Evolutionary conservation across 2,888 invertebrate genomes (phyloP), one percentile per base, ranked within the genome.

Genomic region (Orgyia antiqua): DNA sequence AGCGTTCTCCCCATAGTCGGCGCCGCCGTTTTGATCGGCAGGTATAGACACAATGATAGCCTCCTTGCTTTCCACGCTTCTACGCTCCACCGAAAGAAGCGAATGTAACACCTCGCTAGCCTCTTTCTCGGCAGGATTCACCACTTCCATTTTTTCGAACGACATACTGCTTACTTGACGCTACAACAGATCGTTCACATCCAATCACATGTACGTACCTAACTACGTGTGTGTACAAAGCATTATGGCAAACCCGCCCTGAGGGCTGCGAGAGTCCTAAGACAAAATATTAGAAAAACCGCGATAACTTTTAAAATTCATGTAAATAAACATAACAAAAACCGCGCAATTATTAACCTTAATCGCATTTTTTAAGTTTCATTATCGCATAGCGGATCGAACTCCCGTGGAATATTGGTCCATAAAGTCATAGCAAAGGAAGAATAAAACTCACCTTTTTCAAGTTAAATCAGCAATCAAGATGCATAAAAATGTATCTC

Each of bases 31-130:
- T 61, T 78, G 78, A 48, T 84, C 82, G 15, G 67, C 13, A 25
- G 82, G 84, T 38, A 87, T 84, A 30, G 86, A 68, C 43, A 87
- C 87, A 24, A 87, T 87, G 39, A 87, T 87, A 15, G 87, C 75
- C 43, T 87, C 87, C 51, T 87, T 87, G 60, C 86, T 87, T 59
- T 87, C 87, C 55, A 90, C 89, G 61, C 90, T 90, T 25, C 91
- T 88, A 15, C 91, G 77, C 66, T 91, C 91, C 42, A 91, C 90
- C 5, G 91, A 90, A 32, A 91, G 70, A 40, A 91, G 70, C 10
- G 91, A 90, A 63, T 91, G 91, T 31, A 92, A 75, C 24, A 92
- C 91, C 73, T 91, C 91, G 58, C 90, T 91, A 10, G 91, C 91
- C 67, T 91, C 91, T 68, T 91, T 91, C 73, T 91, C 92, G 18